Percentiles rank a stretch among this genome's conserved stretches.
These are phyloP conservation scores for Mythimna vitellina DNA, from an alignment of 2,888 invertebrate genomes.

Conservation along the genomic window DNA sequence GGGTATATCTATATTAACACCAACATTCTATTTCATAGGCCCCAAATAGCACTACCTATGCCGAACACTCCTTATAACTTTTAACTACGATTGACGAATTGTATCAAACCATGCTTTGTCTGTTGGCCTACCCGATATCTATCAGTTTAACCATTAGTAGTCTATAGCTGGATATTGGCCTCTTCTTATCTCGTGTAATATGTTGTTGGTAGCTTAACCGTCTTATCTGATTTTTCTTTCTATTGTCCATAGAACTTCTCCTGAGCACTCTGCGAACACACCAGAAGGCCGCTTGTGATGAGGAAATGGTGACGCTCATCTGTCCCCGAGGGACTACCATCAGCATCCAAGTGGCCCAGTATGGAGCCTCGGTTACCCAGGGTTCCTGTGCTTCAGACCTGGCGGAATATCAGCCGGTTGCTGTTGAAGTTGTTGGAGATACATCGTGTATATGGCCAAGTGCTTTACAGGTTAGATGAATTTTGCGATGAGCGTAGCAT, in stretches of 20 bases:
- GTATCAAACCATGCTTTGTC: too few species aligned
- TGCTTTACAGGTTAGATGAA: constrained; percentile 93
- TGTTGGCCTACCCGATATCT: background rate
- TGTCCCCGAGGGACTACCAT: constrained; percentile 98
- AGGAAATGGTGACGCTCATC: constrained; percentile 95
- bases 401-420: constrained; percentile 87
- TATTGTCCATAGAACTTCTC: constrained; percentile 93
- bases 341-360: constrained; percentile 97
- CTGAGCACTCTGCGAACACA: constrained; percentile 97
- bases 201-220: too few species aligned
- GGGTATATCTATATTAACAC: too few species aligned
- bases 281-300: constrained; percentile 97
- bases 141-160: background rate
- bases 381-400: constrained; percentile 87
- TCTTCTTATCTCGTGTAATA: too few species aligned
- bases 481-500: too few species aligned
- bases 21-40: too few species aligned
- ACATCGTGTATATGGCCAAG: constrained; percentile 94
- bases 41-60: too few species aligned
- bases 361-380: constrained; percentile 92
- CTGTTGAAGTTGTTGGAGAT: constrained; percentile 91
- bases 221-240: background rate
- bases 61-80: too few species aligned
- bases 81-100: too few species aligned
- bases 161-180: background rate